Percentiles rank a stretch among this genome's conserved stretches.
phyloP scores from a whole-genome alignment of 2,888 invertebrate species.

The Electrophaes corylata region DNA sequence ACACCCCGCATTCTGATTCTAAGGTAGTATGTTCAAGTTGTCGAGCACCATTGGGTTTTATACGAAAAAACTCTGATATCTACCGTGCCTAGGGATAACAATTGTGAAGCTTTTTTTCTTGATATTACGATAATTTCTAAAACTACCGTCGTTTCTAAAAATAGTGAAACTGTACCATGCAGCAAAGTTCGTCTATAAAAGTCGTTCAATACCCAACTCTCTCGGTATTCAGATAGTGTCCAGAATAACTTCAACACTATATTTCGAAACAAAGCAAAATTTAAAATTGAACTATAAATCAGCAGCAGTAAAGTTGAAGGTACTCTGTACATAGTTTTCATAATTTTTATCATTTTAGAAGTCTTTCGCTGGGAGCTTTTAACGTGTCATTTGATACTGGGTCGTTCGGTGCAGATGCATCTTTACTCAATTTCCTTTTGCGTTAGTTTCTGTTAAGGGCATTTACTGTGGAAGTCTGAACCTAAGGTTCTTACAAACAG shows the following conservation, averaged over 20 bases:
- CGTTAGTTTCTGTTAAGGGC: too few relatives aligned
- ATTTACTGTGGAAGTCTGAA: too few relatives aligned
- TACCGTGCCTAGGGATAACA: too few relatives aligned
- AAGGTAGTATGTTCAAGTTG: too few relatives aligned
- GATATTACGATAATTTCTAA: neutral
- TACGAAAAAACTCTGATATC: too few relatives aligned
- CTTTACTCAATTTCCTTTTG: conserved; percentile 5
- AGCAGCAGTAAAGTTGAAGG: conserved; percentile 9
- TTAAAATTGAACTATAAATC: conserved; percentile 25
- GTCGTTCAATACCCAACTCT: conserved; percentile 14
- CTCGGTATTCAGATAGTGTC: conserved; percentile 12
- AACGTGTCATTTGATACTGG: conserved; percentile 13
- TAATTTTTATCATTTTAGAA: conserved; percentile 8
- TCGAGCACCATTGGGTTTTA: too few relatives aligned
- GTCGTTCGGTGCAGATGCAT: conserved; percentile 2
- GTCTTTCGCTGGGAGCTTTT: neutral
- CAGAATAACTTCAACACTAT: conserved; percentile 18
- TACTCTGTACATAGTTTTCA: conserved; percentile 8
- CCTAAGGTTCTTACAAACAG: neutral
- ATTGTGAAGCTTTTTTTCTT: too few relatives aligned
- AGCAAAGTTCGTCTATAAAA: conserved; percentile 13
- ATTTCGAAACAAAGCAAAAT: conserved; percentile 16
- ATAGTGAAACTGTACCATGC: neutral
- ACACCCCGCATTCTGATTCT: too few relatives aligned
- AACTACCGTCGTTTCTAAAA: neutral